These are phyloP conservation scores for Alentia gelatinosa DNA, from an alignment of 2,888 invertebrate species.

Conservation along the genomic window DNA sequence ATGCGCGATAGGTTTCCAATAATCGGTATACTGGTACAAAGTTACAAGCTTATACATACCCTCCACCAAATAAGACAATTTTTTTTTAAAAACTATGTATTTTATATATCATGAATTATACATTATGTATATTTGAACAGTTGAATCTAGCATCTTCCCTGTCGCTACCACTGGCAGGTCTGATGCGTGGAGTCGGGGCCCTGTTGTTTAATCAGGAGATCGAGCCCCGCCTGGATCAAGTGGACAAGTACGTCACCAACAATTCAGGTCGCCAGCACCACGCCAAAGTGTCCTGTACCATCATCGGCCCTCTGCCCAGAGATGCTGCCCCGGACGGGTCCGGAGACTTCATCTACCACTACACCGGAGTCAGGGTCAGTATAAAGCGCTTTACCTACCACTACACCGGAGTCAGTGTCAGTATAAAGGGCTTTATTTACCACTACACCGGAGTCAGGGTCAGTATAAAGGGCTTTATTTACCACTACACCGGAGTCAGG, in stretches of 20 bases:
- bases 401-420: neutral
- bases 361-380: constrained; percentile 31
- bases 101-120: too few species aligned
- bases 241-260: constrained; percentile 1
- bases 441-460: constrained; percentile 7
- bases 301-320: neutral
- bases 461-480: neutral
- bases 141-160: too few species aligned
- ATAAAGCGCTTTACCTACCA: neutral
- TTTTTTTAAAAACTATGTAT: too few species aligned
- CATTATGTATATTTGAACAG: too few species aligned
- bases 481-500: neutral
- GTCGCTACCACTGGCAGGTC: too few species aligned
- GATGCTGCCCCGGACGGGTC: neutral
- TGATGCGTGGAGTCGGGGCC: constrained; percentile 18
- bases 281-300: neutral
- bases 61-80: too few species aligned
- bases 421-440: neutral
- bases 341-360: constrained; percentile 35
- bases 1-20: too few species aligned
- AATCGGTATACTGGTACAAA: too few species aligned
- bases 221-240: neutral
- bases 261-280: constrained; percentile 23
- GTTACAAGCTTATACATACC: too few species aligned
- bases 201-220: constrained; percentile 25